phyloP scores from a whole-genome alignment of 2,113 vertebrate species.

The Saguinus midas region DNA sequence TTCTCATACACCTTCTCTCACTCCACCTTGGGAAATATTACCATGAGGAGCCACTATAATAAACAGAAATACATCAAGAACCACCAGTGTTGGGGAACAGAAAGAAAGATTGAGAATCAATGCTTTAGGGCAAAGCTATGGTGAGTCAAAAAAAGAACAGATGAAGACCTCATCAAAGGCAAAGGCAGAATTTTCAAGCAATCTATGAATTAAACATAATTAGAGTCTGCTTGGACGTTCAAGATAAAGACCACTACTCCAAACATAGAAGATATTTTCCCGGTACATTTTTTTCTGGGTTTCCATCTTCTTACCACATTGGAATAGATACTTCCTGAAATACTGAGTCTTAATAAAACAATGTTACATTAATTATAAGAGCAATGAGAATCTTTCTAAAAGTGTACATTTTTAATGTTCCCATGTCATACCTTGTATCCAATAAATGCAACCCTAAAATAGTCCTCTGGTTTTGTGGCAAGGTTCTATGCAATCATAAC shows the following conservation, averaged over 20 bases:
- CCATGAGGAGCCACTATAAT: neutral
- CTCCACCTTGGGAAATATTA: neutral
- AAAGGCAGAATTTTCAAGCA: conserved; percentile 23
- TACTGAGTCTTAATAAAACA: neutral
- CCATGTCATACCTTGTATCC: neutral
- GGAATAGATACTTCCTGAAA: conserved; percentile 26
- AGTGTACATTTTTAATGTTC: neutral
- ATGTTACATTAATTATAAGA: conserved; percentile 6
- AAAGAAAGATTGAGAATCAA: neutral
- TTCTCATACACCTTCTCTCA: neutral
- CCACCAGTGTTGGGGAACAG: no score
- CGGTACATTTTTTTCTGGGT: neutral
- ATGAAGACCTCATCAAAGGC: neutral
- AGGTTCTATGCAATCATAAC: neutral
- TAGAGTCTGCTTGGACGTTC: neutral
- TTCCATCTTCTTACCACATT: neutral
- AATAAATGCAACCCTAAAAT: neutral
- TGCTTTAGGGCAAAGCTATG: neutral
- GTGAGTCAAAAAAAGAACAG: neutral
- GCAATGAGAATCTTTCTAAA: conserved; percentile 29
- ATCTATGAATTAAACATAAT: neutral
- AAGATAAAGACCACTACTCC: neutral
- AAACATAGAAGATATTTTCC: neutral
- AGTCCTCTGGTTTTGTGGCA: conserved; percentile 11
- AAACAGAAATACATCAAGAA: neutral